Evolutionary conservation across 2,888 invertebrate genomes (phyloP).

Genomic region (Andrena trimmerana): DNA sequence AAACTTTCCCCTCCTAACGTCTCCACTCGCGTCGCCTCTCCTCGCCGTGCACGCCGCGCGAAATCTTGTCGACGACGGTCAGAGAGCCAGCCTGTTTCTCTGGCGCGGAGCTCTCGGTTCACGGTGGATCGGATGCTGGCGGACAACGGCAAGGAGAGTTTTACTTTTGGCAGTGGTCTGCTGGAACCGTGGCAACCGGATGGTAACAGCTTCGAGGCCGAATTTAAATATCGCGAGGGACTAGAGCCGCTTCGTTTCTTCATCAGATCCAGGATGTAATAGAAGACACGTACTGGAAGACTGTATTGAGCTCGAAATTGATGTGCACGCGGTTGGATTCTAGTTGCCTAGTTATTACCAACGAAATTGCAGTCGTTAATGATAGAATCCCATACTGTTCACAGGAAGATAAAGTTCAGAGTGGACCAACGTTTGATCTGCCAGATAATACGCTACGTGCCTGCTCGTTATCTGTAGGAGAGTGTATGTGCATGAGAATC

Average conservation of each 20-base stretch:
- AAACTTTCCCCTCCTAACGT: conserved; percentile 14
- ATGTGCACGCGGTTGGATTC: neutral
- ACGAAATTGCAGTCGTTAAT: conserved; percentile 34
- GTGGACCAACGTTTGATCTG: conserved; percentile 60
- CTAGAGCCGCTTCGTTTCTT: neutral
- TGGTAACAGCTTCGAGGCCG: neutral
- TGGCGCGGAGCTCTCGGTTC: neutral
- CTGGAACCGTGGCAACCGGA: neutral
- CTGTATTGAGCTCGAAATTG: neutral
- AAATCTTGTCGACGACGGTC: conserved; percentile 15
- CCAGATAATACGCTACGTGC: conserved; percentile 18
- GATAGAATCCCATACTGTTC: conserved; percentile 49
- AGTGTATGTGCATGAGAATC: conserved; percentile 51
- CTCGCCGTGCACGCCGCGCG: neutral
- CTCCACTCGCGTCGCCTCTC: neutral
- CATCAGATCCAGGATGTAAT: neutral
- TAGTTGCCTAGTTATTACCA: neutral
- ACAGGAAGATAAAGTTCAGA: conserved; percentile 56
- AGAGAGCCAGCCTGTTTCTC: conserved; percentile 4
- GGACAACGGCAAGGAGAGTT: neutral
- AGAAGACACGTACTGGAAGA: neutral
- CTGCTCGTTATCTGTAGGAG: conserved; percentile 17
- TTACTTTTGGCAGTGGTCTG: neutral
- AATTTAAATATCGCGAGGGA: neutral
- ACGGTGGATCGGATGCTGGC: neutral